Conservation (phyloP, 2,797 vertebrate species). For the Mus minutoides region DNA sequence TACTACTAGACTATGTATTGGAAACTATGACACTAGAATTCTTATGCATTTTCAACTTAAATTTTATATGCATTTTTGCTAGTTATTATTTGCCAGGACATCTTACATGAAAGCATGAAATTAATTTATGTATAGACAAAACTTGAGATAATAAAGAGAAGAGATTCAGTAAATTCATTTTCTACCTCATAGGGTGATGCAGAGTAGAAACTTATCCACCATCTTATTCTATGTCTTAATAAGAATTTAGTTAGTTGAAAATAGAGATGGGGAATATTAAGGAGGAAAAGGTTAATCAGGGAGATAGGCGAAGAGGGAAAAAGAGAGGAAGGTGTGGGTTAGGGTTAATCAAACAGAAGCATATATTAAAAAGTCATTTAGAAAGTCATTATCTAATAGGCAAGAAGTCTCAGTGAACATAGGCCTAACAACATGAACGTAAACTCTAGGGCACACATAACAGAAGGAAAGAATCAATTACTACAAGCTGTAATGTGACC, state of each 20-base stretch:
- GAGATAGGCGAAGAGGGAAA: neutral
- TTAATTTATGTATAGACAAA: neutral
- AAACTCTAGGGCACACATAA: neutral
- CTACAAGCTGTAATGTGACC: neutral
- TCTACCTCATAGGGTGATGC: neutral
- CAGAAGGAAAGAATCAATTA: neutral
- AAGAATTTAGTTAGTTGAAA: neutral
- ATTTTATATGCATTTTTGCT: neutral
- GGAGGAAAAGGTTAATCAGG: neutral
- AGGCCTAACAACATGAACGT: neutral
- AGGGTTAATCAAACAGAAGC: neutral
- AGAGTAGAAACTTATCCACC: neutral
- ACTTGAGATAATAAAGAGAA: neutral
- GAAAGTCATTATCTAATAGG: neutral
- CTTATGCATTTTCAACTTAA: neutral
- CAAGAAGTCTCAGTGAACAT: neutral
- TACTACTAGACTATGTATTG: neutral
- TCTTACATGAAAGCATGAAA: neutral
- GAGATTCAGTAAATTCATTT: neutral
- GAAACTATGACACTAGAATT: neutral
- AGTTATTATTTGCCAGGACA: conserved; percentile 23
- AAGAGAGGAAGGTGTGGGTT: neutral
- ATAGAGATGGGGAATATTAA: neutral
- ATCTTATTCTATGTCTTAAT: neutral
- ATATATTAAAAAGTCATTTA: neutral